Conservation (phyloP, 2,797 vertebrate species). For the Cyprinella venusta region DNA sequence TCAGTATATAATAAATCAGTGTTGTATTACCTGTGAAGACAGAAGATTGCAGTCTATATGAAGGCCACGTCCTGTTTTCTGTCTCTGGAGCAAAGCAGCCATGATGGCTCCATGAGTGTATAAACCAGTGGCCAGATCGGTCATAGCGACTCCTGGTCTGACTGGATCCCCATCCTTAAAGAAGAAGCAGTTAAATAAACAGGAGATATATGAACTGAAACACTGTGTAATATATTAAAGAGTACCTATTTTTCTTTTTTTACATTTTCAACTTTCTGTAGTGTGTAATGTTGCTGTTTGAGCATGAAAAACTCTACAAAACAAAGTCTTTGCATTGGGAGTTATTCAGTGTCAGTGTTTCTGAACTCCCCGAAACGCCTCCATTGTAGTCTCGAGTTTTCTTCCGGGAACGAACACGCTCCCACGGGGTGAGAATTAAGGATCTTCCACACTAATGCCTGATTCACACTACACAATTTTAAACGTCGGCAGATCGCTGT, state of each 20-base stretch:
- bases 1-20: neutral
- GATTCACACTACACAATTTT: neutral
- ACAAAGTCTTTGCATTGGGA: no score
- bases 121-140: constrained; percentile 92
- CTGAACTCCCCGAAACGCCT: no score
- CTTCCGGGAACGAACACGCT: neutral
- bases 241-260: neutral
- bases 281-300: neutral
- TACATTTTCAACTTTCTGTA: neutral
- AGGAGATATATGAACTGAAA: neutral
- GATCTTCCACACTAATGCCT: neutral
- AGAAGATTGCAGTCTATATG: constrained; percentile 95
- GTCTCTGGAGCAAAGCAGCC: constrained; percentile 89
- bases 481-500: no score
- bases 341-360: no score
- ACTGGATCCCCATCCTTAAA: constrained; percentile 88
- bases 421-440: neutral
- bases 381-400: neutral
- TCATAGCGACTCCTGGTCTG: constrained; percentile 93
- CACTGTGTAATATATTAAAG: neutral
- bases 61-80: constrained; percentile 82
- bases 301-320: neutral
- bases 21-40: constrained; percentile 86
- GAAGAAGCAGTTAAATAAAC: constrained; percentile 30
- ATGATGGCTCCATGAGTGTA: constrained; percentile 89